phyloP scores from a whole-genome alignment of 2,113 vertebrate genomes.

The Megatriorchis doriae region DNA sequence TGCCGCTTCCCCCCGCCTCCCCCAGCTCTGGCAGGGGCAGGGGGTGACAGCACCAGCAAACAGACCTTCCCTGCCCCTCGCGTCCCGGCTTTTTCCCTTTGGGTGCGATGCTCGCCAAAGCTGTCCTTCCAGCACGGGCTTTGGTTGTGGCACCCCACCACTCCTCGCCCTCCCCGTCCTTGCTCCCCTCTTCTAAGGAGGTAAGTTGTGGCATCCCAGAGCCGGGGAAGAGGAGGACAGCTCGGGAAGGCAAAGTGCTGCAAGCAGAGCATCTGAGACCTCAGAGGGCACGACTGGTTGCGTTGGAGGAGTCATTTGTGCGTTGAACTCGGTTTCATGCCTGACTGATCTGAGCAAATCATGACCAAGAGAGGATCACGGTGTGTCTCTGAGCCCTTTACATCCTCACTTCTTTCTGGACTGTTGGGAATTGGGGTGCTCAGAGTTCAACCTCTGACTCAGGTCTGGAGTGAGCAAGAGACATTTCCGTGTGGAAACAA shows the following conservation, averaged over 20 bases:
- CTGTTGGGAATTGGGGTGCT: background rate
- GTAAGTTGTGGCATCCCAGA: background rate
- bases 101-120: rapidly evolving
- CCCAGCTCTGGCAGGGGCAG: background rate
- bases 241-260: rapidly evolving
- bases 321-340: rapidly evolving
- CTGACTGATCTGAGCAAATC: background rate
- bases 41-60: background rate
- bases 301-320: background rate
- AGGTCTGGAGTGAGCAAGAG: background rate
- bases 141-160: background rate
- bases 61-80: rapidly evolving
- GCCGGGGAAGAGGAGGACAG: background rate
- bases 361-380: background rate
- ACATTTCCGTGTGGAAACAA: background rate
- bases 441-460: background rate
- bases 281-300: rapidly evolving
- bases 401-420: background rate
- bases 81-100: background rate
- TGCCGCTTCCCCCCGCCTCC: background rate
- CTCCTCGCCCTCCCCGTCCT: background rate
- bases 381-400: background rate
- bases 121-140: background rate
- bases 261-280: background rate
- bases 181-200: background rate